Evolutionary conservation across 2,797 vertebrate genomes (phyloP), one percentile per base, ranked within the genome.

Genomic region (Sciurus vulgaris): DNA sequence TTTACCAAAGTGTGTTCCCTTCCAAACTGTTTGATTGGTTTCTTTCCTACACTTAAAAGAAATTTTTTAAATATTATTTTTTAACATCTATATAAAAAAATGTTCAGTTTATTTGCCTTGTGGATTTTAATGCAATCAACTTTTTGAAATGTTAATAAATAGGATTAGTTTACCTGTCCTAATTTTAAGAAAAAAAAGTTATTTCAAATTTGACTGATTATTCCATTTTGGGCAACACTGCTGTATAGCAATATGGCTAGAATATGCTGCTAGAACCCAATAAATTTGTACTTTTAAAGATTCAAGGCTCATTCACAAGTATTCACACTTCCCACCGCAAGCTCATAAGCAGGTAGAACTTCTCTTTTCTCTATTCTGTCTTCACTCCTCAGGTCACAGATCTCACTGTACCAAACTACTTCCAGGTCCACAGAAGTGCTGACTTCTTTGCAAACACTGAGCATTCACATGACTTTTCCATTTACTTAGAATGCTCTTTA

Each of bases 111-210:
- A 65, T 67, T 56, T 84, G 14, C 41, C 67, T 67, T 85, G 22
- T 63, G 24, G 22, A 76, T 84, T 91, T 83, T 94, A 96, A 77
- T 44, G 41, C 67, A 86, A 67, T 90, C 15, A 61, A 54, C 8
- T 69, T 93, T 69, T 9, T 1, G 22, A 67, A 95, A 86, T 87
- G 15, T 28, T 74, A 77, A 76, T 69, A 85, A 85, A 49, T 88
- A 87, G 3, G 22, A 65, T 90, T 92, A 77, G 33, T 22, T 63
- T 81, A 92, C 73, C 59, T 76, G 35, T 86, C 28, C 33, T 72
- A 38, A 92, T 49, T 26, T 17, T 82, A n/a, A 24, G 3, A 69
- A 83, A 59, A 44, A 35, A 35, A 67, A 84, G 10, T 28, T 81
- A 59, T 33, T 8, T 18, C 14, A 83, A 63, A 44, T 74, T 93